Percentiles rank a stretch among this genome's conserved stretches.
phyloP scores from a whole-genome alignment of 2,113 vertebrate species.

The Apus apus region DNA sequence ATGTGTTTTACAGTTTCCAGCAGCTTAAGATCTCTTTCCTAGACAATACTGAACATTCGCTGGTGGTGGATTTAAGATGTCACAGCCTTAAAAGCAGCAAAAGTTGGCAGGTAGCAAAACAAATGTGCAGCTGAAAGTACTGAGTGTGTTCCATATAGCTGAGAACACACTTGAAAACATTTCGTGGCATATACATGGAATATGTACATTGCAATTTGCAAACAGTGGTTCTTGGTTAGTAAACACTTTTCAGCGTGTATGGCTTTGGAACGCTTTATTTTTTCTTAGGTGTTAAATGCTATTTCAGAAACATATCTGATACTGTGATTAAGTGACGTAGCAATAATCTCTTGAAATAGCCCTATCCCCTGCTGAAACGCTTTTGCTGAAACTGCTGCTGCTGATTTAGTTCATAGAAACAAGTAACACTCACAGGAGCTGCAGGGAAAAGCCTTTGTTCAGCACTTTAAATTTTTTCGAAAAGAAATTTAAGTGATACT shows the following conservation, averaged over 20 bases:
- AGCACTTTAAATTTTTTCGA: neutral
- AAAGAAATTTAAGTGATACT: neutral
- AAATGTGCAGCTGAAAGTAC: neutral
- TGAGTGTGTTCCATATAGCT: neutral
- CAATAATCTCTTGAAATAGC: neutral
- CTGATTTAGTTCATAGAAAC: neutral
- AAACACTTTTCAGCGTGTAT: neutral
- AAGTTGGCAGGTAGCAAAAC: neutral
- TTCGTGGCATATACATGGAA: neutral
- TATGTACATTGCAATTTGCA: neutral
- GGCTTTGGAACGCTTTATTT: neutral
- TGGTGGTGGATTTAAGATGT: neutral
- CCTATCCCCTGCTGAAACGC: neutral
- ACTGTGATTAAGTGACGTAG: neutral
- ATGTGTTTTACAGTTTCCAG: neutral
- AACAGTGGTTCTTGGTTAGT: neutral
- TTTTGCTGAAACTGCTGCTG: neutral
- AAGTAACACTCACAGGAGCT: neutral
- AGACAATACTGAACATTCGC: neutral
- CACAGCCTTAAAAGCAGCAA: neutral
- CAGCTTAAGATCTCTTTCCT: neutral
- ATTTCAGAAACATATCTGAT: neutral
- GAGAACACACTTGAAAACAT: accelerated
- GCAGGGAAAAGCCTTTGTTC: neutral
- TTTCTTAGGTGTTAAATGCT: neutral